A percentile compares a stretch with the other conserved stretches of the same genome.
These are phyloP conservation scores for Drosophila antonietae DNA, from an alignment of 2,888 invertebrate genomes.

Conservation along the genomic window DNA sequence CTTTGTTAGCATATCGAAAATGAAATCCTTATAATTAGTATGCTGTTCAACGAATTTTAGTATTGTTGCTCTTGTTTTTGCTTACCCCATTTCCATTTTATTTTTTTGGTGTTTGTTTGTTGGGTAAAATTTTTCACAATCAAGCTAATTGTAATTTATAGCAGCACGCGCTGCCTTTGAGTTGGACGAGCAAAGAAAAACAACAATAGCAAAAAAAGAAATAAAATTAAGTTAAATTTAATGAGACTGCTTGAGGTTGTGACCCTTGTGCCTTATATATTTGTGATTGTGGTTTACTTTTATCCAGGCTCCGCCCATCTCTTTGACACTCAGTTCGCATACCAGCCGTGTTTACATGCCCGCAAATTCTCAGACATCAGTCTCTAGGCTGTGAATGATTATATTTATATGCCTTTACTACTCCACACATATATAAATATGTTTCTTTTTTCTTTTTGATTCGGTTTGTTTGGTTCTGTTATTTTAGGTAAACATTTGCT, in stretches of 20 bases:
- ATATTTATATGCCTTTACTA: conserved; percentile 20
- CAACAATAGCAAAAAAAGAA: conserved; percentile 11
- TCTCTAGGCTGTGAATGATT: conserved; percentile 23
- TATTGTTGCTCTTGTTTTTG: conserved; percentile 14
- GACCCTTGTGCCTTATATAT: neutral
- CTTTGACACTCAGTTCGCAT: conserved; percentile 13
- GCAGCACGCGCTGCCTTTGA: conserved; percentile 50
- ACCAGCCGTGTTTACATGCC: conserved; percentile 41
- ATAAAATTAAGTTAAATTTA: conserved; percentile 71
- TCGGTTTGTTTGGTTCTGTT: conserved; percentile 14
- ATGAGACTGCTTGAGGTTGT: conserved; percentile 52
- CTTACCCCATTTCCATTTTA: conserved; percentile 16
- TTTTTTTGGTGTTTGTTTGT: conserved; percentile 8
- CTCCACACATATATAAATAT: neutral
- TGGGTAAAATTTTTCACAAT: conserved; percentile 68
- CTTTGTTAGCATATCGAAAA: conserved; percentile 49
- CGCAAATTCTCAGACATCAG: conserved; percentile 27
- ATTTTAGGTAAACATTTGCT: conserved; percentile 31
- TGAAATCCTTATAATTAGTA: conserved; percentile 65
- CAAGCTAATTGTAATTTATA: conserved; percentile 79
- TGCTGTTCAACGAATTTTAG: conserved; percentile 16
- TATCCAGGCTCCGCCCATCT: conserved; percentile 10
- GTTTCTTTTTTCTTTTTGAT: neutral
- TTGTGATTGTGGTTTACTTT: conserved; percentile 38
- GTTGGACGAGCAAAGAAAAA: conserved; percentile 9